Evolutionary conservation across 2,797 vertebrate species (phyloP), one percentile per base, ranked within the genome.

Genomic region (Simalia tracyae): DNA sequence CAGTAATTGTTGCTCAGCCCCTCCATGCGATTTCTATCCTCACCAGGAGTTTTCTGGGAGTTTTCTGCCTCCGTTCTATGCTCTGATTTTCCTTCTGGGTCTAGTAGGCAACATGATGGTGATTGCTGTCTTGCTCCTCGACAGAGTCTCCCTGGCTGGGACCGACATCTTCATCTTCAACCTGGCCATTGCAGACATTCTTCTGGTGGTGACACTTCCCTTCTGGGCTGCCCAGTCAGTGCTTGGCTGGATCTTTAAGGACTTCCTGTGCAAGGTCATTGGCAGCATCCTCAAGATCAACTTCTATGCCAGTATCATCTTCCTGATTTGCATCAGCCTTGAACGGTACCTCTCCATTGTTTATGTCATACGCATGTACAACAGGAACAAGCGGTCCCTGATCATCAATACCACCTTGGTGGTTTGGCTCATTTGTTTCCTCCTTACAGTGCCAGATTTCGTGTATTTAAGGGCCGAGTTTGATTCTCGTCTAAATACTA

Each of bases 81-180:
- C 95, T 2, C 0, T 98, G 68, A 95, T 97, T 0, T 97, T 98
- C 46, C 5, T 97, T 3, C 92, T 98, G 89, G 98, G 98, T 0
- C 26, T 98, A 2, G 94, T 98, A 92, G 98, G 98, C 10, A 98
- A 99, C 0, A 96, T 96, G 0, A 89, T 98, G 0, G 98, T 98
- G 89, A 95, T 98, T 1, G 95, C 94, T 0, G 97, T 98, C 89
- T 95, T 99, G 94, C 90, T 97, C 93, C 95, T 90, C 59, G 97
- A 97, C 91, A 96, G 94, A 76, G 96, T n/a, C 1, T 86, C 63
- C 54, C 97, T 98, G 96, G 95, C 96, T 6, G 98, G 98, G 10
- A 98, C 98, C 0, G 98, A 99, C 93, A 97, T 94, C 36, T 99
- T 99, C 91, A 97, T 99, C 94, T 95, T 99, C 3, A 97, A 99